Conservation (phyloP, 2,113 vertebrate species). For the Syngnathus typhle region DNA sequence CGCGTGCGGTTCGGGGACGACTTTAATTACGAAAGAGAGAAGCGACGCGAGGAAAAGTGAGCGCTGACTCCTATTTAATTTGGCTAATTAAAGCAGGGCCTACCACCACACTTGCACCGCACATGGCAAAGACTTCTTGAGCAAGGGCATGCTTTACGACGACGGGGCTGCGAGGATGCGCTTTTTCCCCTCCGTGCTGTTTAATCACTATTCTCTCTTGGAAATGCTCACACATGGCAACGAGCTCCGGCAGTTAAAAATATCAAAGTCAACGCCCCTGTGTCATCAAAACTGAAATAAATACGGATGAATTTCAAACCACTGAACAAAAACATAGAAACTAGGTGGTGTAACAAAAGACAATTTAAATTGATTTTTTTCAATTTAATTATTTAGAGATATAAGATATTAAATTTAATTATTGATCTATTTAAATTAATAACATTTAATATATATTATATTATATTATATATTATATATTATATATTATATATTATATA, state of each 20-base stretch:
- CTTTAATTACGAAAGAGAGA: conserved; percentile 55
- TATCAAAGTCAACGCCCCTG: conserved; percentile 10
- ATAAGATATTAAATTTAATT: too few species aligned
- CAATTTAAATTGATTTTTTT: too few species aligned
- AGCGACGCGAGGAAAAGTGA: conserved; percentile 38
- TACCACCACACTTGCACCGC: conserved; percentile 49
- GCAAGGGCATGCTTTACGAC: conserved; percentile 6
- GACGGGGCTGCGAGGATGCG: conserved; percentile 20
- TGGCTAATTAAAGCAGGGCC: conserved; percentile 56
- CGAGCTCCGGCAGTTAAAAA: conserved; percentile 18
- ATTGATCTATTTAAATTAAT: too few species aligned
- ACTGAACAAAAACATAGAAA: too few species aligned
- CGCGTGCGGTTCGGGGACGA: conserved; percentile 50
- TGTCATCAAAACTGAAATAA: background rate
- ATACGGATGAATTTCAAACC: background rate
- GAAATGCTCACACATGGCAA: conserved; percentile 12
- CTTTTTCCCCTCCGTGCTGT: background rate
- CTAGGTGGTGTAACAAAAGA: too few species aligned
- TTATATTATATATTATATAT: too few species aligned
- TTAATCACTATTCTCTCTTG: conserved; percentile 5
- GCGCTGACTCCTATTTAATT: conserved; percentile 50
- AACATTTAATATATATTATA: too few species aligned
- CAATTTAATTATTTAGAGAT: too few species aligned
- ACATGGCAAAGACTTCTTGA: conserved; percentile 31
- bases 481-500: too few species aligned